Evolutionary conservation across 2,888 invertebrate species (phyloP), one percentile per base, ranked within the genome.

Genomic region (Scaptodrosophila latifasciaeformis): DNA sequence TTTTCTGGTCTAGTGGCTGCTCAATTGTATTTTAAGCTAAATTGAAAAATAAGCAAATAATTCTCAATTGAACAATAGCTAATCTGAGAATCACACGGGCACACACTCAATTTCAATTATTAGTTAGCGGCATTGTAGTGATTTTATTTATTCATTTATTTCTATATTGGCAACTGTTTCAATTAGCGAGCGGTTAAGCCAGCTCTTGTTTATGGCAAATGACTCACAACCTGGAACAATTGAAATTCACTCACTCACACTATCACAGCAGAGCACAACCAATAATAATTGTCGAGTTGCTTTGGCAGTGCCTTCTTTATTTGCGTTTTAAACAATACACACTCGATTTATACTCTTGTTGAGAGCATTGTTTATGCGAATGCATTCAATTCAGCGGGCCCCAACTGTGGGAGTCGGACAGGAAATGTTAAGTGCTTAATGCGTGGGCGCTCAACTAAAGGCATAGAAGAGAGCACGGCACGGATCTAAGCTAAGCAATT

Each of bases 21-120:
- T 18, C 40, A 64, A 62, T 62, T 58, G 58, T 67, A 59, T 62
- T 67, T 66, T 60, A n/a, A n/a, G n/a, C n/a, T n/a, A n/a, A n/a
- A n/a, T n/a, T n/a, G n/a, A n/a, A n/a, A n/a, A n/a, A n/a, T n/a
- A n/a, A n/a, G n/a, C n/a, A n/a, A n/a, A n/a, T n/a, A n/a, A n/a
- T n/a, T n/a, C 9, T 27, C 1, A 34, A 34, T 34, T 13, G 13
- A n/a, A 34, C 7, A 10, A n/a, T 12, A 30, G 30, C 2, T 1
- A 30, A 30, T 30, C 30, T 30, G 4, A 30, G 4, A 7, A 7
- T 7, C 24, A 3, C 24, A 24, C 24, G 24, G 24, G 24, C 49
- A 27, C 42, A 50, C 18, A 54, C 51, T 59, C 24, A 13, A 48
- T 7, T 42, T 21, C 19, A 42, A 27, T 49, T 31, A 12, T 29